Percentiles rank a stretch among this genome's conserved stretches.
phyloP scores from a whole-genome alignment of 2,113 vertebrate species.

The Elgaria multicarinata region DNA sequence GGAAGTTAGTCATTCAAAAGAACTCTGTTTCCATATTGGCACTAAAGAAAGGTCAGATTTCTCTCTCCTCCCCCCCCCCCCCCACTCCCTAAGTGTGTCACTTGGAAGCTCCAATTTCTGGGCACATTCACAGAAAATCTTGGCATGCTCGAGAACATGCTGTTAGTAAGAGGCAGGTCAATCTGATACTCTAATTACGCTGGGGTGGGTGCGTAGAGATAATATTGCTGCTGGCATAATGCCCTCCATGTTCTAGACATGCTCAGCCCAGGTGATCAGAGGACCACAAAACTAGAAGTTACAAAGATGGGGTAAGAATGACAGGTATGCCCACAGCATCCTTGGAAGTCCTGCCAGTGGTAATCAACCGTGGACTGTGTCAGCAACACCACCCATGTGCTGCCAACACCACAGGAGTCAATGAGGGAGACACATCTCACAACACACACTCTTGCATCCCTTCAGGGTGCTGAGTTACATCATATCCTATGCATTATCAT shows the following conservation, averaged over 20 bases:
- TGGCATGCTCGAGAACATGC: background rate
- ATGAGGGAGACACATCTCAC: background rate
- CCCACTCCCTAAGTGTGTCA: background rate
- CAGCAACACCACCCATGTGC: background rate
- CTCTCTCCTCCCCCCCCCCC: background rate
- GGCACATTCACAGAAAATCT: constrained; percentile 18
- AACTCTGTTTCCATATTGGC: constrained; percentile 3
- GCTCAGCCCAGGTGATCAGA: background rate
- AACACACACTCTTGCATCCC: background rate
- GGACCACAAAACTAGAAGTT: background rate
- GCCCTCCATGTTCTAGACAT: background rate
- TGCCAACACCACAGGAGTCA: background rate
- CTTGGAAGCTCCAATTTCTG: constrained; percentile 1
- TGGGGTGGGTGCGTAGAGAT: background rate
- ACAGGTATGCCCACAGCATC: background rate
- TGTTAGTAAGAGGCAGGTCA: background rate
- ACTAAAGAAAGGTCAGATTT: constrained; percentile 4
- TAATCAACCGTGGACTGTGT: background rate
- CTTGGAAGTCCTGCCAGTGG: background rate
- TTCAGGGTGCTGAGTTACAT: too few relatives aligned
- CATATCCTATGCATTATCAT: too few relatives aligned
- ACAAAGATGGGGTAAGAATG: background rate
- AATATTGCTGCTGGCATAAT: background rate
- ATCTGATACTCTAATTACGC: background rate
- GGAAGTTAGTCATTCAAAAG: background rate